These are phyloP conservation scores for Lottia scabra DNA, from an alignment of 2,888 invertebrate genomes.

Conservation along the genomic window DNA sequence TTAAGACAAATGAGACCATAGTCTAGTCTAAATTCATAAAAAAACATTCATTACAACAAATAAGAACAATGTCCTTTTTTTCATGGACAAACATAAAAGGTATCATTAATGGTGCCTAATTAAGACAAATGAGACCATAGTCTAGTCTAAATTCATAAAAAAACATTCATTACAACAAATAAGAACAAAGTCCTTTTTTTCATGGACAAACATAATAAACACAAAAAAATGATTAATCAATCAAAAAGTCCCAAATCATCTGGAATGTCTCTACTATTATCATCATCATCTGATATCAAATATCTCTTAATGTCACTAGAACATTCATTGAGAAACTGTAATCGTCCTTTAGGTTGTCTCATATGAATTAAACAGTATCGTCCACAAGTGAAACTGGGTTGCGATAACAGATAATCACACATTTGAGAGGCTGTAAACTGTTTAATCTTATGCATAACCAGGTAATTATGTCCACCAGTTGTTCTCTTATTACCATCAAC, in stretches of 20 bases:
- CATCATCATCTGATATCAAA: background rate
- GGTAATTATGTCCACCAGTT: background rate
- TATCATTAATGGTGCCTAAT: no score
- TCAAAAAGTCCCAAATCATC: conserved; percentile 1
- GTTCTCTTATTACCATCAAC: background rate
- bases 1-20: no score
- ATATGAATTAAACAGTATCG: background rate
- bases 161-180: no score
- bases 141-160: no score
- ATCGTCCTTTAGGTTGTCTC: conserved; percentile 1
- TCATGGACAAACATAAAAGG: no score
- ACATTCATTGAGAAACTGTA: background rate
- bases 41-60: no score
- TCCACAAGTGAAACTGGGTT: background rate
- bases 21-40: no score
- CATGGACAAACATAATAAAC: no score
- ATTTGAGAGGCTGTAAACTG: background rate
- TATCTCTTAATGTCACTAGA: background rate
- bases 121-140: no score
- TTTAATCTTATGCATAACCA: background rate
- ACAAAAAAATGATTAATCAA: no score
- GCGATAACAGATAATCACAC: background rate
- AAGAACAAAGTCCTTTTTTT: no score
- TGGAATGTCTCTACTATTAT: background rate
- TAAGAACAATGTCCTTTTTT: no score